A percentile compares a stretch with the other conserved stretches of the same genome.
These are phyloP conservation scores for Ptychochromis oligacanthus DNA, from an alignment of 2,113 vertebrate species.

Conservation along the genomic window DNA sequence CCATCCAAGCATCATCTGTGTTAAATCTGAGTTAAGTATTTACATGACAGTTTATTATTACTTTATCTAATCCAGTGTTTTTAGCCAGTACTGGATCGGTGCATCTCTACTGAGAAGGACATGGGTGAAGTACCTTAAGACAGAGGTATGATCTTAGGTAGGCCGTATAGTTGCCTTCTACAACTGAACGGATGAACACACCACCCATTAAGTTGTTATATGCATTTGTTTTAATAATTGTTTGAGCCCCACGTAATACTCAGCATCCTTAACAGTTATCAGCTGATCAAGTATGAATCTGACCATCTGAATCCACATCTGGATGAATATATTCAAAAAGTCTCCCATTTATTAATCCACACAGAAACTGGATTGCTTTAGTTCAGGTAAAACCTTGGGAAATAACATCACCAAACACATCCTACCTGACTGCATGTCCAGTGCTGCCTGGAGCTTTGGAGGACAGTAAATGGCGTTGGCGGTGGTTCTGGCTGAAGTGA, in stretches of 20 bases:
- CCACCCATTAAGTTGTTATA: neutral
- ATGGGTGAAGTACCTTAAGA: neutral
- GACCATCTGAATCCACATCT: neutral
- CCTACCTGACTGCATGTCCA: conserved; percentile 99
- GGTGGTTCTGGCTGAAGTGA: conserved; percentile 97
- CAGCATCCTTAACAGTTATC: neutral
- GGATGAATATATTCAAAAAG: neutral
- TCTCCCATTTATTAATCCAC: neutral
- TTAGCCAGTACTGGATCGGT: neutral
- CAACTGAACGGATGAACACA: neutral
- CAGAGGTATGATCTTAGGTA: neutral
- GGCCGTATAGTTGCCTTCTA: neutral
- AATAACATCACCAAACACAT: neutral
- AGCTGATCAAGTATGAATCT: neutral
- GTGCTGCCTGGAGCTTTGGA: conserved; percentile 95
- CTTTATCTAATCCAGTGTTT: neutral
- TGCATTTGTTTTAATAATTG: neutral
- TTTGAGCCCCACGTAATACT: neutral
- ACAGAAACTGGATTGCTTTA: neutral
- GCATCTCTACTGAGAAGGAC: neutral
- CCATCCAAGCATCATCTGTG: neutral
- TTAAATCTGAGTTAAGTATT: too few relatives aligned
- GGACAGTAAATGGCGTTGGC: conserved; percentile 99
- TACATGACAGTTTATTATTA: neutral
- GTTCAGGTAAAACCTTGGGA: accelerated